Evolutionary conservation across 2,888 invertebrate genomes (phyloP), one percentile per base, ranked within the genome.

Genomic region (Endotricha flammealis): DNA sequence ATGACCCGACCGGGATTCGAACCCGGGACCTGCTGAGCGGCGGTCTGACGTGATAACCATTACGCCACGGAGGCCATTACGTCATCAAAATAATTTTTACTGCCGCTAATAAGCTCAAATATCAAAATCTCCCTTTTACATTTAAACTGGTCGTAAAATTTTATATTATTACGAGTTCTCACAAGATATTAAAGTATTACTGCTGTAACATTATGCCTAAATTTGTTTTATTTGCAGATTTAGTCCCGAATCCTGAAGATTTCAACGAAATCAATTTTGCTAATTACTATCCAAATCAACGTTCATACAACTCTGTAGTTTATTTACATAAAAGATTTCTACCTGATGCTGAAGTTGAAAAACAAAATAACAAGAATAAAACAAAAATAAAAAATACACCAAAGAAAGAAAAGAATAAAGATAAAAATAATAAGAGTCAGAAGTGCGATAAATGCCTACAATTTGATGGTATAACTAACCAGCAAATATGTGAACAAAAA

Each of bases 301-400:
- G 63, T 12, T 71, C 71, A 16, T 64, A 50, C 32, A 79, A 81
- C 47, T 74, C 79, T 1, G 60, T 76, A 14, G 63, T 75, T 23
- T 85, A 67, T 38, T 57, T 77, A 12, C 85, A 85, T 38, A 83
- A 81, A 54, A 80, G 64, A 44, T 68, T 59, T 41, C 45, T 69
- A 8, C 39, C 47, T 16, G 37, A 48, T 29, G 32, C 34, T 4
- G 48, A 47, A 30, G 41, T 34, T 36, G 42, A 39, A 39, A 44
- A 41, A 11, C 47, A 42, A 38, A 10, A 57, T 59, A 40, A 12
- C 12, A 11, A 46, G 36, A 34, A 53, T 50, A 28, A 8, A 9
- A 24, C 32, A 40, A 40, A 32, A 24, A n/a, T 38, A 32, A 36
- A 31, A 16, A 12, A 41, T 33, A 30, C 37, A 44, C 38, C 43